Evolutionary conservation across 2,113 vertebrate species (phyloP).

Genomic region (Hepsetus odoe): DNA sequence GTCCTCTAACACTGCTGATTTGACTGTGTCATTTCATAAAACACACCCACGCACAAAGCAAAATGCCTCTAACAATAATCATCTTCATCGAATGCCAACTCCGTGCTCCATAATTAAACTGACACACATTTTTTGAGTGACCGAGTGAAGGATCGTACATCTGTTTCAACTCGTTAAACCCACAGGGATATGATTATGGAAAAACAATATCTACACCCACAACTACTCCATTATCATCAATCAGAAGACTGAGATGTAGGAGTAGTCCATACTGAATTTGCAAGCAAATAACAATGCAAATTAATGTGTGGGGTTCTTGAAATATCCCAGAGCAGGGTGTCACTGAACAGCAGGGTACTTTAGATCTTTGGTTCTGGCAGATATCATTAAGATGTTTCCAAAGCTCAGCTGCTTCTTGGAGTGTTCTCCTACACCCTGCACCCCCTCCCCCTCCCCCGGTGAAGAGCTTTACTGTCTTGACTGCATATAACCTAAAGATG

Average conservation of each 20-base stretch:
- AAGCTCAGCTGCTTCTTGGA: background rate
- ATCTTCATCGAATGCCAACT: background rate
- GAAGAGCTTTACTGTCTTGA: conserved; percentile 12
- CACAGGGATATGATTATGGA: background rate
- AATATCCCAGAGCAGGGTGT: background rate
- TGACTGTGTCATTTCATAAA: background rate
- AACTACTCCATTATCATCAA: background rate
- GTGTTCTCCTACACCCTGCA: background rate
- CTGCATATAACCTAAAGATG: background rate
- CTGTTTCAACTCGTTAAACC: background rate
- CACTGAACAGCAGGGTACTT: conserved; percentile 31
- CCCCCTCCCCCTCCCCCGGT: background rate
- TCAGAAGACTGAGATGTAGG: background rate
- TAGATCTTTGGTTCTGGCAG: conserved; percentile 12
- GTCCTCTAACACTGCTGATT: background rate
- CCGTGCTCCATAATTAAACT: conserved; percentile 2
- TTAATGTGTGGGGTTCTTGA: background rate
- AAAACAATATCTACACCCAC: background rate
- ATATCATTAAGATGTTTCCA: conserved; percentile 28
- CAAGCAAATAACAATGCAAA: conserved; percentile 14
- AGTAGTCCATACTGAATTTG: background rate
- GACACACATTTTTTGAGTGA: background rate
- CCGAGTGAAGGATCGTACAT: background rate
- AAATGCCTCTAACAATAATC: background rate
- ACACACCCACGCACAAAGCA: background rate